A percentile compares a stretch with the other conserved stretches of the same genome.
phyloP scores from a whole-genome alignment of 2,113 vertebrate species.

The Shinisaurus crocodilurus region DNA sequence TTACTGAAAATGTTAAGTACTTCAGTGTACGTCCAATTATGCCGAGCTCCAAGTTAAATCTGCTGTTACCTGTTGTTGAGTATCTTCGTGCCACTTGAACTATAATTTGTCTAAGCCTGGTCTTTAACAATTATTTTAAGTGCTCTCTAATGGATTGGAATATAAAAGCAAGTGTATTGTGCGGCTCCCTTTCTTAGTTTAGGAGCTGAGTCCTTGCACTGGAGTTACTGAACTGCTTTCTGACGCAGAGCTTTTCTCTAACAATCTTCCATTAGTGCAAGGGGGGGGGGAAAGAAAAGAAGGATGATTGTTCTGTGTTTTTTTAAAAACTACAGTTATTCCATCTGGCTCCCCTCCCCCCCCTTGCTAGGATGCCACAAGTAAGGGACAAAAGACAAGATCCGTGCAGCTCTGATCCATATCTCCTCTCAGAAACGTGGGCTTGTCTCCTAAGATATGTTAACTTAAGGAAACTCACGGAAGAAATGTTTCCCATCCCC shows the following conservation, averaged over 20 bases:
- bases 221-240: slow-evolving; percentile 49
- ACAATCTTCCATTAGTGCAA: slow-evolving; percentile 26
- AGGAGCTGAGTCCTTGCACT: slow-evolving; percentile 50
- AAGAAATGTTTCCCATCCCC: not conserved
- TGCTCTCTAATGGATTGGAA: slow-evolving; percentile 61
- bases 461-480: not conserved
- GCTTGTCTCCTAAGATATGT: not conserved
- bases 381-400: not conserved
- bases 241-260: slow-evolving; percentile 31
- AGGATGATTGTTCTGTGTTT: not conserved
- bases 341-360: not conserved
- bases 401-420: not conserved
- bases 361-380: not conserved
- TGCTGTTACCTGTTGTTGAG: slow-evolving; percentile 65
- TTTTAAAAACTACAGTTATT: slow-evolving; percentile 22
- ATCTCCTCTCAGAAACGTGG: not conserved
- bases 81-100: slow-evolving; percentile 59
- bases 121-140: slow-evolving; percentile 68
- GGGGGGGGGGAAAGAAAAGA: not conserved
- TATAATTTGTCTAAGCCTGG: slow-evolving; percentile 62
- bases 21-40: slow-evolving; percentile 71
- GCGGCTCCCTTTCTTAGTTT: slow-evolving; percentile 46
- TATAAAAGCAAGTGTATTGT: slow-evolving; percentile 61
- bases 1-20: slow-evolving; percentile 67
- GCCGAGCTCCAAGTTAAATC: slow-evolving; percentile 71